Evolutionary conservation across 2,113 vertebrate genomes (phyloP).

Genomic region (Dunckerocampus dactyliophorus): DNA sequence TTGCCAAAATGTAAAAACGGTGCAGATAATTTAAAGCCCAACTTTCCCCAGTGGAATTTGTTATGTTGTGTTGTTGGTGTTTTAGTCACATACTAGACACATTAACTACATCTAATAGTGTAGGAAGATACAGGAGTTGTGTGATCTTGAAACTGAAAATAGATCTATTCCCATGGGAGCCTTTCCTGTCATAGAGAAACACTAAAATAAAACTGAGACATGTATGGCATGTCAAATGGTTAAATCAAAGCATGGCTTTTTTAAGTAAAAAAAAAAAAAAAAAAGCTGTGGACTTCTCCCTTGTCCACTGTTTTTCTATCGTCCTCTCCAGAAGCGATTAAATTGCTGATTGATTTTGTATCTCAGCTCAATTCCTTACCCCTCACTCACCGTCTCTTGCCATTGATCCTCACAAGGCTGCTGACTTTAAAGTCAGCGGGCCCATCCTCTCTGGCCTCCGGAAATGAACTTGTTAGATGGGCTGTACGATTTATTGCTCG

Average conservation of each 20-base stretch:
- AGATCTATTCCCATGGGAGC: conserved; percentile 45
- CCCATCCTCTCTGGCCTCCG: conserved; percentile 71
- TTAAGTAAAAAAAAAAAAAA: conserved; percentile 27
- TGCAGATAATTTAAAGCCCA: conserved; percentile 22
- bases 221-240: conserved; percentile 53
- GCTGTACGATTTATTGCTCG: conserved; percentile 74
- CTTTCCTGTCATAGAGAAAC: conserved; percentile 42
- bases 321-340: conserved; percentile 71
- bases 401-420: conserved; percentile 77
- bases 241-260: conserved; percentile 63
- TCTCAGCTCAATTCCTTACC: conserved; percentile 72
- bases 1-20: conserved; percentile 25
- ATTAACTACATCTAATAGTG: conserved; percentile 27
- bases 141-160: conserved; percentile 52
- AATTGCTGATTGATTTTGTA: conserved; percentile 80
- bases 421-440: conserved; percentile 75
- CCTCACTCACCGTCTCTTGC: conserved; percentile 67
- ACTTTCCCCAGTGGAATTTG: conserved; percentile 20
- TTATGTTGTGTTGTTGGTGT: conserved; percentile 12
- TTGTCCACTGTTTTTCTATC: conserved; percentile 43
- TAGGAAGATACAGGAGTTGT: conserved; percentile 28
- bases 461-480: conserved; percentile 80
- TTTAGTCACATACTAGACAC: conserved; percentile 11
- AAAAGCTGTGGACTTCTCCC: conserved; percentile 59
- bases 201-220: conserved; percentile 50